These are phyloP conservation scores for Rhea pennata DNA, from an alignment of 2,113 vertebrate genomes.

Conservation along the genomic window DNA sequence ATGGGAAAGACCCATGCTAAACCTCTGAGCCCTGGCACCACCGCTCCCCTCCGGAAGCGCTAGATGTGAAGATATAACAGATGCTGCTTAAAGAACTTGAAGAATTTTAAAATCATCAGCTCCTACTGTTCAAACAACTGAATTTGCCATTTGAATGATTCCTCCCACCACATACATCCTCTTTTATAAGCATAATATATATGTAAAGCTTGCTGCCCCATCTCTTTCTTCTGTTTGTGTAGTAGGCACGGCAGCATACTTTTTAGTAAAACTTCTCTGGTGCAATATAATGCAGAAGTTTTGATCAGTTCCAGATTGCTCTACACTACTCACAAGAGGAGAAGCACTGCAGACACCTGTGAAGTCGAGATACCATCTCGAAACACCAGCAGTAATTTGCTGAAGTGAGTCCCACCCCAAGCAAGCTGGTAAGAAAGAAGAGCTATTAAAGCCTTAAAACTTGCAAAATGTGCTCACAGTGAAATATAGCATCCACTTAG, in stretches of 20 bases:
- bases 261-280: neutral
- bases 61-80: neutral
- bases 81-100: rapidly evolving
- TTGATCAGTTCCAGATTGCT: neutral
- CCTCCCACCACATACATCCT: neutral
- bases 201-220: neutral
- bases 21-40: neutral
- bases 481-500: neutral
- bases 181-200: neutral
- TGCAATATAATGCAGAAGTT: neutral
- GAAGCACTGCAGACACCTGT: neutral
- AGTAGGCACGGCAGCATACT: neutral
- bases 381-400: neutral
- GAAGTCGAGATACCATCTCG: neutral
- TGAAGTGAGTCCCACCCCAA: neutral
- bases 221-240: neutral
- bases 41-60: neutral
- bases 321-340: neutral
- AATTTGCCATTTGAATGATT: neutral
- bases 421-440: neutral
- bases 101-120: neutral
- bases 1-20: rapidly evolving
- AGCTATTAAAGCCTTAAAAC: neutral
- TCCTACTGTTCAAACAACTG: neutral
- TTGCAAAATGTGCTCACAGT: neutral